phyloP scores from a whole-genome alignment of 2,888 invertebrate species.

The Eupithecia insigniata region DNA sequence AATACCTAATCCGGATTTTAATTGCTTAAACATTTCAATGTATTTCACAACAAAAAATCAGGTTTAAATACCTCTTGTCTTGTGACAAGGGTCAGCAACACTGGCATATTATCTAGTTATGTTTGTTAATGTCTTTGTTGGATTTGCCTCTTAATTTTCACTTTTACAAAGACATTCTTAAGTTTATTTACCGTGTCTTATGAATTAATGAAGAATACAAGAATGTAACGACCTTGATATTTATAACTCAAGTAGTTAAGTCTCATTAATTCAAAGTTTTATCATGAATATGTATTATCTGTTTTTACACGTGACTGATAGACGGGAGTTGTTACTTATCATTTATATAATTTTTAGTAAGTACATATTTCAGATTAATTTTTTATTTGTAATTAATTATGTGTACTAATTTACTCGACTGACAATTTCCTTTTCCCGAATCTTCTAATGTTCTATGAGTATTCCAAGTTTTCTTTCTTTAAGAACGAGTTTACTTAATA shows the following conservation, averaged over 20 bases:
- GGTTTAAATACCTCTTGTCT: not conserved
- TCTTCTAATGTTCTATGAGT: not conserved
- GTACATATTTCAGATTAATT: not conserved
- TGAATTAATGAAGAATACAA: conserved; percentile 10
- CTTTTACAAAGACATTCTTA: not conserved
- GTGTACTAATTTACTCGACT: not conserved
- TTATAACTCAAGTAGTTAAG: not conserved
- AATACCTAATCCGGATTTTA: not conserved
- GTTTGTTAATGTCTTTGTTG: not conserved
- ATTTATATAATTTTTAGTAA: not conserved
- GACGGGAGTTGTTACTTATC: not conserved
- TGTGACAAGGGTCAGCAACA: not conserved
- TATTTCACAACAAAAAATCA: not conserved
- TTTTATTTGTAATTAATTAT: not conserved
- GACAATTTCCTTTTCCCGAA: not conserved
- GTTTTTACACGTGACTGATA: conserved; percentile 9
- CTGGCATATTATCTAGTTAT: not conserved
- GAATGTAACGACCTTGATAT: conserved; percentile 5
- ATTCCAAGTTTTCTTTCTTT: not conserved
- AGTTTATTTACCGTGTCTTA: conserved; percentile 1
- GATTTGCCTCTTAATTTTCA: not conserved
- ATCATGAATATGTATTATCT: conserved; percentile 7
- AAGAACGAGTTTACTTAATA: too few relatives aligned
- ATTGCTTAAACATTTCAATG: conserved; percentile 1
- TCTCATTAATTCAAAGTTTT: conserved; percentile 4